Conservation (phyloP, 2,113 vertebrate genomes). For the Eonycteris spelaea region DNA sequence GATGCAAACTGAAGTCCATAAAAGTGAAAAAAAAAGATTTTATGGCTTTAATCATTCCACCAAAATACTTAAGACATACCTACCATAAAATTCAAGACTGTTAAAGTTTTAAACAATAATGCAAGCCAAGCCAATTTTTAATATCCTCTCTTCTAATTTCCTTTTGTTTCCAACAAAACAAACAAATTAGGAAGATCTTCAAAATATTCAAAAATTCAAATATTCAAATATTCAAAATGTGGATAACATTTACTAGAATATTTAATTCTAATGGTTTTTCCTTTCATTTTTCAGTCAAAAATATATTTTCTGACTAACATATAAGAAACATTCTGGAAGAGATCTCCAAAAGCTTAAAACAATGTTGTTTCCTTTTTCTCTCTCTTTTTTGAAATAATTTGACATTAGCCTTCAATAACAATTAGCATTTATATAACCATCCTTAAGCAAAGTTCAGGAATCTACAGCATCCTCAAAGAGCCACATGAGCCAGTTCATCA, state of each 20-base stretch:
- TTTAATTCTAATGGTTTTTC: not conserved
- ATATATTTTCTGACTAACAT: conserved; percentile 7
- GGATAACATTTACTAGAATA: not conserved
- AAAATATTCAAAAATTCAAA: not conserved
- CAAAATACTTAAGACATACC: not conserved
- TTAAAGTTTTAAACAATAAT: not conserved
- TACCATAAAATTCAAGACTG: not conserved
- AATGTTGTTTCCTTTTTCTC: not conserved
- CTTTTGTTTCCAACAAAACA: not conserved
- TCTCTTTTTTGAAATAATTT: not conserved
- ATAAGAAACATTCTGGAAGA: not conserved
- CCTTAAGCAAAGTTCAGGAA: not conserved
- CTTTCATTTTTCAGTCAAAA: not conserved
- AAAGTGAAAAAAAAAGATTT: not conserved
- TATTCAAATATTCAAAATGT: not conserved
- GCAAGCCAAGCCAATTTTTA: not conserved
- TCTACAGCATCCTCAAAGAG: not conserved
- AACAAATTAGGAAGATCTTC: not conserved
- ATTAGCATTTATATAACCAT: not conserved
- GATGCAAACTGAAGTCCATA: not conserved
- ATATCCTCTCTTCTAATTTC: not conserved
- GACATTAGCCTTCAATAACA: not conserved
- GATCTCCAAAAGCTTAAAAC: not conserved
- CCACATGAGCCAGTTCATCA: not conserved
- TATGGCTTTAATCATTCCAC: not conserved